Evolutionary conservation across 2,888 invertebrate genomes (phyloP).

Genomic region (Tethea ocularis): DNA sequence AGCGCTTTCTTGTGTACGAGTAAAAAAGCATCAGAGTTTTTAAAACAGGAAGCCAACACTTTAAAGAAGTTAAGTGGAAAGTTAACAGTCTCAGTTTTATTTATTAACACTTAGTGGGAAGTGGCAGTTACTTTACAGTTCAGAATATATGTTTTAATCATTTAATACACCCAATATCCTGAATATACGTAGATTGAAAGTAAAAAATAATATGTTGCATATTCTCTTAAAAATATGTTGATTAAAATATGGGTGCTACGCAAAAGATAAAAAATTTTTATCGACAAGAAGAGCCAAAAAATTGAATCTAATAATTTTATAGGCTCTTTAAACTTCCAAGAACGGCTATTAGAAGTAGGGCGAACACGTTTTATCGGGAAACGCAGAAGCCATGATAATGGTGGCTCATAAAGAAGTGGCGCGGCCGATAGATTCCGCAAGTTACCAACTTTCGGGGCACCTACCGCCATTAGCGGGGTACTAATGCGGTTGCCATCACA

Average conservation of each 20-base stretch:
- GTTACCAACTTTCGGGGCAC: slow-evolving; percentile 76
- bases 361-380: slow-evolving; percentile 79
- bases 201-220: not conserved
- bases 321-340: slow-evolving; percentile 66
- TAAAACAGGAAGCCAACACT: slow-evolving; percentile 80
- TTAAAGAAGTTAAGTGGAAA: slow-evolving; percentile 78
- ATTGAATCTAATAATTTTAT: slow-evolving; percentile 74
- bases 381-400: slow-evolving; percentile 79
- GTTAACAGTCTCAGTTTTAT: slow-evolving; percentile 70
- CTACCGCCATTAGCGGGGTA: slow-evolving; percentile 71
- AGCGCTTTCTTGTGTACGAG: slow-evolving; percentile 64
- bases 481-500: slow-evolving; percentile 63
- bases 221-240: not conserved
- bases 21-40: slow-evolving; percentile 72
- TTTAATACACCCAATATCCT: not conserved
- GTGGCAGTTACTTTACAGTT: slow-evolving; percentile 12
- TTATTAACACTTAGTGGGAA: slow-evolving; percentile 61
- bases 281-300: slow-evolving; percentile 28
- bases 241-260: not conserved
- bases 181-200: not conserved
- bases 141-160: not conserved
- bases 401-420: slow-evolving; percentile 76
- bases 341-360: slow-evolving; percentile 73
- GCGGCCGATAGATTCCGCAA: slow-evolving; percentile 76
- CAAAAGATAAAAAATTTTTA: not conserved